These are phyloP conservation scores for Cyrtonyx montezumae DNA, from an alignment of 2,113 vertebrate genomes.

Conservation along the genomic window DNA sequence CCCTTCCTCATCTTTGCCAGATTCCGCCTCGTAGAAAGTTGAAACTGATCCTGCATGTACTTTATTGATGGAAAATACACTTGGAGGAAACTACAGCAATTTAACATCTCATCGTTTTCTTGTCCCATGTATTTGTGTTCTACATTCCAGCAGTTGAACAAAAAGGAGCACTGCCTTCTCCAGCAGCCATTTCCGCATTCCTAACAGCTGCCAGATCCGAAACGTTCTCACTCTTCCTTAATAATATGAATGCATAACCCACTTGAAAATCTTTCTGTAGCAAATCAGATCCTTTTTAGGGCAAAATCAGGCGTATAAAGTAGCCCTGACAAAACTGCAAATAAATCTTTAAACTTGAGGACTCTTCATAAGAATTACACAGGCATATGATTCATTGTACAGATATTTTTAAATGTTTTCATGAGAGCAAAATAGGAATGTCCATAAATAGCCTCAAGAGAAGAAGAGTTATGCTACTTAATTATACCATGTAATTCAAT, in stretches of 20 bases:
- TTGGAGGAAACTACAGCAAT: constrained; percentile 1
- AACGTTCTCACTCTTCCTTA: constrained; percentile 25
- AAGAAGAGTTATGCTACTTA: neutral
- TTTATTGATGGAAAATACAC: neutral
- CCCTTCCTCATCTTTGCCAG: neutral
- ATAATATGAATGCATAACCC: neutral
- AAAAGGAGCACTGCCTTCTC: neutral
- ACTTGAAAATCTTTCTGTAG: neutral
- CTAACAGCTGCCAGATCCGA: neutral
- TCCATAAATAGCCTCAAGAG: neutral
- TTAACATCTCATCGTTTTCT: neutral
- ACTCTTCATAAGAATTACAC: neutral
- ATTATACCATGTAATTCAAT: neutral
- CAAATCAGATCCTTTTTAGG: constrained; percentile 38
- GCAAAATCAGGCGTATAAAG: neutral
- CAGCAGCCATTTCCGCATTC: neutral
- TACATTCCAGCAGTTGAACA: neutral
- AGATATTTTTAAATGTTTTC: neutral
- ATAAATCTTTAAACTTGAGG: neutral
- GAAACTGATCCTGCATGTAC: neutral
- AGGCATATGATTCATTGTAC: constrained; percentile 24
- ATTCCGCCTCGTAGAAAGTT: neutral
- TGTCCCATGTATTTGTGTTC: neutral
- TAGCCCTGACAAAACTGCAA: neutral
- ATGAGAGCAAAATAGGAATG: neutral